Evolutionary conservation across 2,888 invertebrate species (phyloP), one percentile per base, ranked within the genome.

Genomic region (Alloscopus bannaensis): DNA sequence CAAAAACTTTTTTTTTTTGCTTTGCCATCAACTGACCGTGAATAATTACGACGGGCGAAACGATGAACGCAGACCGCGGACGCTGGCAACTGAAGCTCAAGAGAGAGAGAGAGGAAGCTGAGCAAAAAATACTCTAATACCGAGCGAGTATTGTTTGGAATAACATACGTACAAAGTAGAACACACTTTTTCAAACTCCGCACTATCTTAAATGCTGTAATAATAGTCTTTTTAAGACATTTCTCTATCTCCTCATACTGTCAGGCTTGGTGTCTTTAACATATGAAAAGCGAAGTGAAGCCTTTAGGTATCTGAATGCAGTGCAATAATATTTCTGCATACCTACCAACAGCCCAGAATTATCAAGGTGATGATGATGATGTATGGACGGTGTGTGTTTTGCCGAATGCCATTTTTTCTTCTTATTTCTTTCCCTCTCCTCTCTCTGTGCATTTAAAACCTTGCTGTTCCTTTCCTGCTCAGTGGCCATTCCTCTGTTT

Each of bases 11-110:
- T n/a, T n/a, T n/a, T n/a, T n/a, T n/a, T 59, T 70, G 28, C 59
- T 29, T 64, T 69, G 70, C 69, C 62, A 62, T 65, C 78, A 79
- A 72, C 78, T 79, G 71, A 79, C 78, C 78, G 71, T 79, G 78
- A 79, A 79, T 79, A 79, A 79, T 79, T 79, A 72, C 78, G 45
- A 71, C 77, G 70, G 65, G 64, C 31, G 47, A 60, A 57, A 62
- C 55, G 76, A 76, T 76, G 62, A 57, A 68, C 66, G 50, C 62
- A 45, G 59, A 42, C 69, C 45, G 59, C 57, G 57, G 57, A 72
- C 65, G 59, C 68, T 76, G 68, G 75, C 68, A 60, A 62, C 75
- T n/a, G n/a, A n/a, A n/a, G n/a, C n/a, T n/a, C n/a, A 75, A 66
- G 45, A 70, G 65, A 66, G 65, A 66, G 70, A 59, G 77, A 47